A percentile compares a stretch with the other conserved stretches of the same genome.
Evolutionary conservation across 2,888 invertebrate genomes (phyloP).

Genomic region (Harmothoe impar): DNA sequence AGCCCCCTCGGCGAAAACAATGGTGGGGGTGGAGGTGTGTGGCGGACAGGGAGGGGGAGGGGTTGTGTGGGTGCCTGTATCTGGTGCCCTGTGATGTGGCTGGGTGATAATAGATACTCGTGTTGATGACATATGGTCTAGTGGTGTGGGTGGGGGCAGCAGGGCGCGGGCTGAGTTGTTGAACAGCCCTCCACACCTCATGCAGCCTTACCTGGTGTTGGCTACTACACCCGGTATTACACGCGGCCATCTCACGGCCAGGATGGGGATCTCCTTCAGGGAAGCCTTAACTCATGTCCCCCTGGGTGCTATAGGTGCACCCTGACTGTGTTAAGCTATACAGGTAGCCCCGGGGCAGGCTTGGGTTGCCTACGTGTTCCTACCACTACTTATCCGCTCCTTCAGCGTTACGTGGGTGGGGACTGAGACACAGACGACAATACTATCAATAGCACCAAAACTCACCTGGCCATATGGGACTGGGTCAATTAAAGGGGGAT

Average conservation of each 20-base stretch:
- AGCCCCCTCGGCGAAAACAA: background rate
- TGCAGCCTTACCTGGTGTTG: too few species aligned
- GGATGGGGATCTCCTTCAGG: too few species aligned
- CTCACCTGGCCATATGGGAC: constrained; percentile 38
- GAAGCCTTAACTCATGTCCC: too few species aligned
- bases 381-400: too few species aligned
- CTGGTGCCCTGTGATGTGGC: background rate
- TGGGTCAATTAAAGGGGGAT: background rate
- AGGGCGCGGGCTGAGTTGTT: background rate
- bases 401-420: background rate
- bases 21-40: constrained; percentile 5
- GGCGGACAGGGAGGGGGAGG: background rate
- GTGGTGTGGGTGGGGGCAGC: background rate
- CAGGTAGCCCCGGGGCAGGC: too few species aligned
- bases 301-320: too few species aligned
- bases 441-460: background rate
- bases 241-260: too few species aligned
- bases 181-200: background rate
- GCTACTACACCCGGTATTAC: too few species aligned
- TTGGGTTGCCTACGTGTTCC: too few species aligned
- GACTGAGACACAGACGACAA: background rate
- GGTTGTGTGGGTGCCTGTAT: background rate
- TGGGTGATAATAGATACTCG: constrained; percentile 19
- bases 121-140: constrained; percentile 48
- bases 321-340: too few species aligned